Conservation (phyloP, 2,888 invertebrate species). For the Drosophila yooni region DNA sequence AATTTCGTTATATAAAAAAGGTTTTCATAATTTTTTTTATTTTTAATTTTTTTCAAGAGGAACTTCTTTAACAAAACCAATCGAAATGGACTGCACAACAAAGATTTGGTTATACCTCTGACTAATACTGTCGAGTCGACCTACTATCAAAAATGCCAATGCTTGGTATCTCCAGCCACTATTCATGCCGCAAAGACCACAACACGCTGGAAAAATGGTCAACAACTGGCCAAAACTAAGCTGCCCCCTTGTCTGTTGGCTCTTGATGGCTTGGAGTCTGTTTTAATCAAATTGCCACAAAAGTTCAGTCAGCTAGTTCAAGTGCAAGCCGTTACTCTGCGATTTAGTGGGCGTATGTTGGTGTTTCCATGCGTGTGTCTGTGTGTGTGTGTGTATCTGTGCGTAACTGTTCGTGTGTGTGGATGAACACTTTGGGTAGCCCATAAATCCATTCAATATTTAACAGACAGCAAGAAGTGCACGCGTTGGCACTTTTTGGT, state of each 20-base stretch:
- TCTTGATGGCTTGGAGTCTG: constrained; percentile 45
- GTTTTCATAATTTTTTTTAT: neutral
- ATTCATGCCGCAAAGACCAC: constrained; percentile 33
- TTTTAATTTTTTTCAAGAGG: neutral
- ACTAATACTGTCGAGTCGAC: neutral
- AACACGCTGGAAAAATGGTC: constrained; percentile 46
- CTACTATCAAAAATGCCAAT: constrained; percentile 20
- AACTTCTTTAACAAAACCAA: neutral
- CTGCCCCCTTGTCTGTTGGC: constrained; percentile 32
- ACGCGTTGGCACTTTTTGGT: constrained; percentile 70
- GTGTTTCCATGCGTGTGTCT: neutral
- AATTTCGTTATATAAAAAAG: neutral
- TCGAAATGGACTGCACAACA: neutral
- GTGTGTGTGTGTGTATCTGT: neutral
- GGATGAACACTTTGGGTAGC: constrained; percentile 23
- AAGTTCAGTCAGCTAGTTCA: constrained; percentile 51
- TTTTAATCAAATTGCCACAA: constrained; percentile 76
- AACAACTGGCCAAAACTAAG: constrained; percentile 48
- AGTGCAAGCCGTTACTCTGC: constrained; percentile 62
- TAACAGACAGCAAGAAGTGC: constrained; percentile 73
- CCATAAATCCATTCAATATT: constrained; percentile 74
- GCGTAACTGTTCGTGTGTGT: constrained; percentile 1
- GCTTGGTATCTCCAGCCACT: constrained; percentile 30
- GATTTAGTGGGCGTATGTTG: constrained; percentile 38
- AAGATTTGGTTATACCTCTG: constrained; percentile 12